Base-by-base conservation (phyloP, 2,797 vertebrate genomes). In the Ceyx erithaca region DNA sequence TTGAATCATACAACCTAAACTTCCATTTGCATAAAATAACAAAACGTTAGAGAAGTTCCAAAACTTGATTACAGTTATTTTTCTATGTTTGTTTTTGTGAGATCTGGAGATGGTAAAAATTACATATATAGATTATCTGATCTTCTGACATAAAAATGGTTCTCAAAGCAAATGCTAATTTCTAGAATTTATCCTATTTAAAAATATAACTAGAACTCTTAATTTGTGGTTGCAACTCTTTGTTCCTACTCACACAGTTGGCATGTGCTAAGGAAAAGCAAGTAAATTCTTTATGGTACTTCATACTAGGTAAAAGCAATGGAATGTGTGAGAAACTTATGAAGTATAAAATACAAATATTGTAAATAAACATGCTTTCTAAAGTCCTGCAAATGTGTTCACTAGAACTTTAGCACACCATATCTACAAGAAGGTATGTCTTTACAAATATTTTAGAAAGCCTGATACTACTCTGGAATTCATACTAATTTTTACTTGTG, bases 381-480 rank as follows among this genome's bases (percentile, higher is more conserved):
- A 35, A 84, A 54, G 43, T 85, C 58, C 35, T 70, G 37, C 54
- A 40, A 92, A 72, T 48, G 2, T 59, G 40, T 91, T 93, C 66
- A 59, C 22, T 43, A 82, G 35, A 75, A 80, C 17, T 59, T 77
- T 30, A 82, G 20, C 30, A 28, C 16, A 37, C n/a, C 0, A 0
- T 63, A 51, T 81, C 30, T 79, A 6, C 48, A 81, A 59, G 63
- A 86, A 84, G 18, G 8, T 89, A 21, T 55, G 30, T 68, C 77
- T 92, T 89, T 70, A 49, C 31, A 79, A 76, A 18, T 69, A 64
- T 75, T 94, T 85, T 57, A 31, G 87, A 85, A 92, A 81, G 45
- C 43, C 19, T 80, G 23, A 28, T 63, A 19, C 40, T 80, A 43
- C 48, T 66, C 40, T 79, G 52, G 82, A 90, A 92, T 82, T 89